Evolutionary conservation across 2,888 invertebrate species (phyloP).

Genomic region (Gasteruption jaculator): DNA sequence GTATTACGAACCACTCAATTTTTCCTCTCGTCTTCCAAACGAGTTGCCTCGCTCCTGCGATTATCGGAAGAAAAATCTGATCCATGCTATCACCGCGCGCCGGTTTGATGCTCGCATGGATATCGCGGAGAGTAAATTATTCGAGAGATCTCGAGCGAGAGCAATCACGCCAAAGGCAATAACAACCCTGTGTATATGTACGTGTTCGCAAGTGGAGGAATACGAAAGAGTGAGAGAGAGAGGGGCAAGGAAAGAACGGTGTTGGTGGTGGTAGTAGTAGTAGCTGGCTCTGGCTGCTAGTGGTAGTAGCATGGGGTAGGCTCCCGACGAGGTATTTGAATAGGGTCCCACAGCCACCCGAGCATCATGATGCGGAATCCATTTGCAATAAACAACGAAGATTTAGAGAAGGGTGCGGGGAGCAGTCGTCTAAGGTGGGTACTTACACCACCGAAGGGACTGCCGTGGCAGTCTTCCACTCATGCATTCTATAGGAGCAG

Average conservation of each 20-base stretch:
- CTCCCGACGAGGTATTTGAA: slow-evolving; percentile 39
- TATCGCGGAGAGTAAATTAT: slow-evolving; percentile 43
- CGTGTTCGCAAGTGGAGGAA: slow-evolving; percentile 15
- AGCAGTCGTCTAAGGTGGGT: slow-evolving; percentile 35
- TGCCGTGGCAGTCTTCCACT: slow-evolving; percentile 45
- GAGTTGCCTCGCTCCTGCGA: slow-evolving; percentile 35
- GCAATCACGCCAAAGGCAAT: slow-evolving; percentile 41
- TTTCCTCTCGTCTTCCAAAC: slow-evolving; percentile 45
- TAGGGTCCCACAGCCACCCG: slow-evolving; percentile 40
- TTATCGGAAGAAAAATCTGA: slow-evolving; percentile 29
- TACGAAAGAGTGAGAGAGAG: slow-evolving; percentile 16
- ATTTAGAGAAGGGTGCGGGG: slow-evolving; percentile 36
- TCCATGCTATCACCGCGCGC: no score
- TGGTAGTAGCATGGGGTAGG: slow-evolving; percentile 17
- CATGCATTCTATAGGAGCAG: slow-evolving; percentile 51
- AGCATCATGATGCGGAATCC: slow-evolving; percentile 48
- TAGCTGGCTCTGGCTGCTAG: slow-evolving; percentile 17
- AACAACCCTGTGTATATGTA: slow-evolving; percentile 34
- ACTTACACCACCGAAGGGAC: slow-evolving; percentile 44
- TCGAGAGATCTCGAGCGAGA: slow-evolving; percentile 40
- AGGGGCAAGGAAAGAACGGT: slow-evolving; percentile 14
- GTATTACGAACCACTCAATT: slow-evolving; percentile 49
- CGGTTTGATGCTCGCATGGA: no score
- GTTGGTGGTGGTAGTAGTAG: slow-evolving; percentile 12
- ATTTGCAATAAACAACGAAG: slow-evolving; percentile 52